phyloP scores from a whole-genome alignment of 2,113 vertebrate genomes.

The Rhinopithecus roxellana region DNA sequence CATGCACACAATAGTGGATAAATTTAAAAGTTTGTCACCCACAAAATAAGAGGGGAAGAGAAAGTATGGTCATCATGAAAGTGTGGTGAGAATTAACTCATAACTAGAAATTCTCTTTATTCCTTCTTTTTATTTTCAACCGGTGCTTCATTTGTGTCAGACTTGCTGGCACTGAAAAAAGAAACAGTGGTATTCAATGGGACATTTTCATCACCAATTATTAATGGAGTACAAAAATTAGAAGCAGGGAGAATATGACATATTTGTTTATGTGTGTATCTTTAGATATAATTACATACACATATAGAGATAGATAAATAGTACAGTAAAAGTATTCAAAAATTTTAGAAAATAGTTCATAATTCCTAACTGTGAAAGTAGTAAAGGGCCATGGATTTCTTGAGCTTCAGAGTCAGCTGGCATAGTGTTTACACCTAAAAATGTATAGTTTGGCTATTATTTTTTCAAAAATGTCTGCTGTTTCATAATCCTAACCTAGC shows the following conservation, averaged over 20 bases:
- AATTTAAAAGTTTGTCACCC: background rate
- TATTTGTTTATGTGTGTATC: background rate
- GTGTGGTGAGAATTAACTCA: background rate
- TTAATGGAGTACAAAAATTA: background rate
- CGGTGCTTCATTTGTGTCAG: background rate
- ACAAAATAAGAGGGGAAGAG: background rate
- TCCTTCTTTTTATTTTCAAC: background rate
- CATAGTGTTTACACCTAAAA: background rate
- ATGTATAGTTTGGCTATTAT: background rate
- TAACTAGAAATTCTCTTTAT: background rate
- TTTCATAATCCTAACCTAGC: background rate
- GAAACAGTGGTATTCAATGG: background rate
- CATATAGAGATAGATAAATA: background rate
- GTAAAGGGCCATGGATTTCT: background rate
- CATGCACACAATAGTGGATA: background rate
- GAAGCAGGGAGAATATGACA: background rate
- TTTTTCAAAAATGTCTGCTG: background rate
- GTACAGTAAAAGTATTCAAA: background rate
- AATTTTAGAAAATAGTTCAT: background rate
- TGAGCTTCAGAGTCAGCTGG: background rate
- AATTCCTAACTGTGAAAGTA: background rate
- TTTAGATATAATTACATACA: background rate
- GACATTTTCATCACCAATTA: background rate
- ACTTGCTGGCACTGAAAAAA: background rate
- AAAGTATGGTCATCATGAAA: background rate